A percentile compares a stretch with the other conserved stretches of the same genome.
phyloP scores from a whole-genome alignment of 2,113 vertebrate species.

The Ctenomys sociabilis region DNA sequence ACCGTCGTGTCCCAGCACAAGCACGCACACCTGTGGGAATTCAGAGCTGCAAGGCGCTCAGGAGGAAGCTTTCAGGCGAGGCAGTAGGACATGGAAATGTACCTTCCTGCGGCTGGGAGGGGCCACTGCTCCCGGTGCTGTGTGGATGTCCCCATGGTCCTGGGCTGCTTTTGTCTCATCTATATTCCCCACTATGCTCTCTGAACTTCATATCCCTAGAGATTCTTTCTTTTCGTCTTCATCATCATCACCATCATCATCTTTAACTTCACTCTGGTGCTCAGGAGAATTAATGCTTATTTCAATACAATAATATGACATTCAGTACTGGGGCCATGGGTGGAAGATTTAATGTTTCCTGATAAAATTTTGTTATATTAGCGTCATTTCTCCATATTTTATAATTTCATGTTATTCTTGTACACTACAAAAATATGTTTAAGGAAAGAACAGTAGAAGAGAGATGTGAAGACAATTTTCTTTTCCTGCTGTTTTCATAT shows the following conservation, averaged over 20 bases:
- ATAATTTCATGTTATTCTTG: neutral
- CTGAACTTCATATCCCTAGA: neutral
- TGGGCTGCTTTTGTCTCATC: neutral
- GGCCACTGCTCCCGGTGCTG: rapidly evolving
- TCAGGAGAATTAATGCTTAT: neutral
- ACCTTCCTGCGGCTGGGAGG: neutral
- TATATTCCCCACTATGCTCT: neutral
- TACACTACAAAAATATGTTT: neutral
- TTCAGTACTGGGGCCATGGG: neutral
- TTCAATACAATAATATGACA: neutral
- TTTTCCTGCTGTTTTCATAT: neutral
- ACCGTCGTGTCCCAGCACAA: rapidly evolving
- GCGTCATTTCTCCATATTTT: neutral
- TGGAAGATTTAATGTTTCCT: neutral
- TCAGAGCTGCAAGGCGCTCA: neutral
- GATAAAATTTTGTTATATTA: neutral
- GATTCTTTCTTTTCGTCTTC: neutral
- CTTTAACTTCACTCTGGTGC: neutral
- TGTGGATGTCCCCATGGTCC: rapidly evolving
- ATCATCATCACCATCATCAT: neutral
- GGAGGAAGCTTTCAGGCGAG: rapidly evolving
- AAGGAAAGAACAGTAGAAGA: neutral
- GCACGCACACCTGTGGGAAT: neutral
- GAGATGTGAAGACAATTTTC: no score
- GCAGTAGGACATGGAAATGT: neutral